phyloP scores from a whole-genome alignment of 2,113 vertebrate species.

The Athene cunicularia region DNA sequence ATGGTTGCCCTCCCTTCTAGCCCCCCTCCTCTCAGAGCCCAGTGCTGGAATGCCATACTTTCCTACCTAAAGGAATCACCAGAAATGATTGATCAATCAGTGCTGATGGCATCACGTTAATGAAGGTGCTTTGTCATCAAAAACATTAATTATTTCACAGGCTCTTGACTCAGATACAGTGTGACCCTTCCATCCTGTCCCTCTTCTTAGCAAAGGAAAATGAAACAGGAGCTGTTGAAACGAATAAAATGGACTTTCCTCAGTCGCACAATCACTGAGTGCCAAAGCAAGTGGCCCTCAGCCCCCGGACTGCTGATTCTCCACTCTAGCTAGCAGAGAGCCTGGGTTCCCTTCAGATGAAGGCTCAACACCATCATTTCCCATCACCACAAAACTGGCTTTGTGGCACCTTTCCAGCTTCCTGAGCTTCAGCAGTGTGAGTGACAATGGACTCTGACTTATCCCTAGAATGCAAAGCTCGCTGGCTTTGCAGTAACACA shows the following conservation, averaged over 20 bases:
- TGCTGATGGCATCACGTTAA: not conserved
- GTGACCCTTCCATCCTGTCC: not conserved
- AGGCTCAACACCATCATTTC: not conserved
- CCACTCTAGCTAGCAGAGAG: not conserved
- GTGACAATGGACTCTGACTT: not conserved
- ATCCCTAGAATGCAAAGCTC: not conserved
- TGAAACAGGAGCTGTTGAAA: not conserved
- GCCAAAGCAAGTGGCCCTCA: not conserved
- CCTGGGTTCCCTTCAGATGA: not conserved
- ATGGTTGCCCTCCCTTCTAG: not conserved
- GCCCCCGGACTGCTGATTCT: not conserved
- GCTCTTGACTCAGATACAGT: not conserved
- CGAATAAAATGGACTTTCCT: not conserved
- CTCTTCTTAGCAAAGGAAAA: not conserved
- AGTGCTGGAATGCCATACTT: not conserved
- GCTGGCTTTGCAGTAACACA: not conserved
- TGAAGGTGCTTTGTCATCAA: not conserved
- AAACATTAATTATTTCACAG: not conserved
- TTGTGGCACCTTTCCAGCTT: not conserved
- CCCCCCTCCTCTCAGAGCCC: not conserved
- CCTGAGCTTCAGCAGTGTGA: not conserved
- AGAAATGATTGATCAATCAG: not conserved
- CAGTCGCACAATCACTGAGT: rapidly evolving
- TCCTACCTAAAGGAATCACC: not conserved
- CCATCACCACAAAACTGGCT: not conserved